Base-by-base conservation (phyloP, 2,888 invertebrate genomes). In the Crepidodera aurea region DNA sequence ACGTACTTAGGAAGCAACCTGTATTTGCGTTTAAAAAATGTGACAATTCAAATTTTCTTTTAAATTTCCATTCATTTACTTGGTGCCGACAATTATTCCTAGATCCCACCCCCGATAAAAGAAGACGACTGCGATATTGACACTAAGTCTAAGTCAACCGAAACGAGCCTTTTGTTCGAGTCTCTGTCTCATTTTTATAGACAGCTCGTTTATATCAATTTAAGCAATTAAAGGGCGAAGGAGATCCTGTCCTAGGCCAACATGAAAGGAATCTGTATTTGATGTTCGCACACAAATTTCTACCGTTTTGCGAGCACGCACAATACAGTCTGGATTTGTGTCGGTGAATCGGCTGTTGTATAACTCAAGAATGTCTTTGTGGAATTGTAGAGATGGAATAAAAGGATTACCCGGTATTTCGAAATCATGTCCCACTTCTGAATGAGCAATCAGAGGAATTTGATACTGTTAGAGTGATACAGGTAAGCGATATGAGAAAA, bases 311-410 rank as follows among this genome's bases (percentile, higher is more conserved):
- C n/a, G 19, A 37, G 10, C 15, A 53, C 39, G 25, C 39, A 53
- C 53, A 56, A 56, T 56, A 56, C 25, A 37, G 56, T 56, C 56
- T 56, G 46, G 46, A 56, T 56, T 34, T 37, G 40, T 2, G 22
- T 1, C 15, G 29, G 12, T 25, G 16, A 7, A 16, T 8, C 22
- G 19, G 18, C 16, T 16, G 42, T 19, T 19, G 10, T 18, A 8
- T 2, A 42, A 42, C 18, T 42, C 15, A 18, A 42, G 18, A 42
- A 42, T 42, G 42, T 42, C 16, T 42, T 10, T 15, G 15, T 2
- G 18, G 18, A 12, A 22, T 12, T 19, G 18, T 42, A 15, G 10
- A 42, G 19, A 18, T 42, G 8, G 42, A 16, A 42, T 42, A 42
- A 42, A 42, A 42, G 42, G 42, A 18, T 42, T 42, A 42, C 5